Evolutionary conservation across 1,140 invertebrate species (phyloP), one percentile per base, ranked within the genome.

Genomic region (Meloidogyne chitwoodi): DNA sequence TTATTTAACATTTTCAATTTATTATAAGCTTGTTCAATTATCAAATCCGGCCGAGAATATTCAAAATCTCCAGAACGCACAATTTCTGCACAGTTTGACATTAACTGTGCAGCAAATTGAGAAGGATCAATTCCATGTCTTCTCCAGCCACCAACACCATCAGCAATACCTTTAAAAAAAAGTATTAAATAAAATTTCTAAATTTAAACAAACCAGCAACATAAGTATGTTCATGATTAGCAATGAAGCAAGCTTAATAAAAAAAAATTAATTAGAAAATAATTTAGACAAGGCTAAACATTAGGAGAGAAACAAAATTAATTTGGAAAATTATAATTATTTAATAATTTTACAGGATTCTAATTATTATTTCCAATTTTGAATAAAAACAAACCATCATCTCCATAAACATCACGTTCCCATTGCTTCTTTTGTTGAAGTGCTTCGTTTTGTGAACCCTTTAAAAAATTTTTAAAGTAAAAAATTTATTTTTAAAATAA

Each of bases 121-220:
- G 95, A 95, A 3, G 95, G 95, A 90, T 98, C 94, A 74, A 98
- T 93, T n/a, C 95, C 95, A 88, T 97, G 96, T 78, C 92, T 92
- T 83, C 94, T 90, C 95, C 95, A 98, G 68, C 95, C 95, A 74
- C 95, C 95, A 72, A 98, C 95, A 76, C 95, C 95, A 89, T 98
- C 96, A 69, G 96, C 96, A 79, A 98, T 94, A 85, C 95, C 94
- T 96, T 82, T 3, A 89, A 89, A 83, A 64, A 79, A 70, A 62
- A 75, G 78, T 68, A 1, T 31, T 22, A 38, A 4, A 29, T 72
- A 73, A 74, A n/a, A 11, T 5, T 72, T 75, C 16, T 27, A 68
- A 12, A 83, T 90, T 90, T 89, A 44, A n/a, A 56, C n/a, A 56
- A 56, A 95, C 94, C 95, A 89, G 97, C 91, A 78, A 96, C 94